Evolutionary conservation across 2,113 vertebrate species (phyloP).

Genomic region (Henicopernis longicauda): DNA sequence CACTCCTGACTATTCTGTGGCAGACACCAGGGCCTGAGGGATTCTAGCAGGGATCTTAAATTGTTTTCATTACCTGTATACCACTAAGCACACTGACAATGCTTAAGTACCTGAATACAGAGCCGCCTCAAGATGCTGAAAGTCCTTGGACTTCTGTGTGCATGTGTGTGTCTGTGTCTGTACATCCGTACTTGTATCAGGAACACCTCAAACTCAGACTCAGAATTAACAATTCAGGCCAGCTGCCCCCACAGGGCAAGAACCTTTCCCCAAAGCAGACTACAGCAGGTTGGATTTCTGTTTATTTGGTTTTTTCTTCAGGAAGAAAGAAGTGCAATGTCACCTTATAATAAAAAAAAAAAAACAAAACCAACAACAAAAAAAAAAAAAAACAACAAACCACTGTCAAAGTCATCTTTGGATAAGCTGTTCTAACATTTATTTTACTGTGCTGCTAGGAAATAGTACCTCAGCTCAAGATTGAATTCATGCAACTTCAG

Average conservation of each 20-base stretch:
- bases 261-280: not conserved
- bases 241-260: not conserved
- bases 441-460: not conserved
- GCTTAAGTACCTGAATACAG: not conserved
- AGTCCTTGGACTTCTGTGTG: not conserved
- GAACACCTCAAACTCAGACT: not conserved
- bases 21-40: not conserved
- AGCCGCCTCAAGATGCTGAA: not conserved
- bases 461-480: not conserved
- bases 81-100: not conserved
- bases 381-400: not conserved
- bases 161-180: not conserved
- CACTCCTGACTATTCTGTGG: not conserved
- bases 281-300: not conserved
- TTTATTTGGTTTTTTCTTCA: not conserved
- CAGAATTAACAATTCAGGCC: not conserved
- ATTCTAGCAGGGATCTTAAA: not conserved
- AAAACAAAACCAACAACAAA: not conserved
- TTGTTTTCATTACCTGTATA: not conserved
- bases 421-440: not conserved
- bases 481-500: not conserved
- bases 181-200: fast-evolving
- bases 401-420: not conserved
- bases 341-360: not conserved
- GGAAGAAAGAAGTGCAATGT: not conserved